Evolutionary conservation across 2,113 vertebrate species (phyloP), one percentile per base, ranked within the genome.

Genomic region (Hucho hucho): DNA sequence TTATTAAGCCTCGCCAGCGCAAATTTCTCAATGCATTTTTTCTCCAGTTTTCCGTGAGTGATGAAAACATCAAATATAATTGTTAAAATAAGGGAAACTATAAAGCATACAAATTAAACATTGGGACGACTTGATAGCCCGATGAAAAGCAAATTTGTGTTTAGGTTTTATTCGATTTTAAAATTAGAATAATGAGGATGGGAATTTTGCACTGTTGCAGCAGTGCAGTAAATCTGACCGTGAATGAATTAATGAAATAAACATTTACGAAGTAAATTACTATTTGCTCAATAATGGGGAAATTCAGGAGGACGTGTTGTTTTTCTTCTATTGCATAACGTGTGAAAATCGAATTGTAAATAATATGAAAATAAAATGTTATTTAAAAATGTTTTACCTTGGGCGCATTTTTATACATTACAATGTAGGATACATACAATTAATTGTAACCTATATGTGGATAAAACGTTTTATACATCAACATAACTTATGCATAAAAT

Each of bases 351-450:
- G 68, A 81, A 73, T 68, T 92, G 89, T 92, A 92, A 81, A 93
- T 91, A 91, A 85, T 81, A 85, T 87, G 74, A 70, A 84, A 90
- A 79, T 79, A 84, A 85, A 89, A 83, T 81, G 84, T 86, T 92
- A 93, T 93, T 93, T 94, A 93, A 91, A 79, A 84, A 78, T 79
- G 67, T 70, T 77, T 78, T 65, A 76, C 43, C 72, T 75, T 82
- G 32, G 64, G 58, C 74, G 28, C 9, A 61, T 61, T 61, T 53
- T 18, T 88, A 89, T 69, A 79, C 89, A 87, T 87, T 64, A n/a
- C 13, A 29, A 65, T 25, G 61, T 25, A 24, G 61, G 22, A 5
- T 25, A 22, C 61, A 63, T 24, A 11, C 37, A 43, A 12, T 9
- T 43, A 43, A 43, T 43, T 43, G n/a, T 63, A 25, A n/a, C 53